Evolutionary conservation across 2,888 invertebrate species (phyloP), one percentile per base, ranked within the genome.

Genomic region (Periphyllus acericola): DNA sequence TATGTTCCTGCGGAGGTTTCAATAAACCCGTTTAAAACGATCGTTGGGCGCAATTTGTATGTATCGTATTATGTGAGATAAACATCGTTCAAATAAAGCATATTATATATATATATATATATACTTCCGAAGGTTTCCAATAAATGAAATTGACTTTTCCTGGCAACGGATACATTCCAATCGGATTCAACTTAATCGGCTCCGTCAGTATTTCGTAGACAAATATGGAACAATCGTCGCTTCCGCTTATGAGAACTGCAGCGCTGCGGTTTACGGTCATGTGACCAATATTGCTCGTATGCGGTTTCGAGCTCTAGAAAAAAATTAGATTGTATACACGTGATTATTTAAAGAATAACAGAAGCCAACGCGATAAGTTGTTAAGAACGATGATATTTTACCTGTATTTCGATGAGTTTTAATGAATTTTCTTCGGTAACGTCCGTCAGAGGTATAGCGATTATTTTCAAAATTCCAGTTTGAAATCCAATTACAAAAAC

Each of bases 401-500:
- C 87, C 46, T 87, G 87, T 60, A 87, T 19, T 87, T 60, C 80
- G 1, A 32, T 29, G 2, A 75, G 8, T n/a, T 46, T n/a, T 29
- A n/a, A 1, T 40, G 6, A 5, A 46, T 87, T n/a, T 17, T 60
- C 66, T 40, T 81, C 29, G 9, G 66, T 17, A 25, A n/a, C 21
- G n/a, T 86, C 72, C 40, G 36, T 25, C 3, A 86, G 32, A 5
- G 87, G 74, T 17, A 75, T 75, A 5, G 80, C 8, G 5, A 93
- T 90, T 66, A 94, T 92, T 72, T 96, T 93, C 90, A 96, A 91
- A 66, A 95, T 93, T 19, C 96, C 96, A 91, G 95, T 96, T 34
- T 92, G 92, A 90, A 95, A 96, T 3, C 94, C 96, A 4, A 95
- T 92, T 17, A 96, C 91, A 55, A 96, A 90, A 68, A 95, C 93